Evolutionary conservation across 1,140 invertebrate species (phyloP).

Genomic region (Drosophila santomea): DNA sequence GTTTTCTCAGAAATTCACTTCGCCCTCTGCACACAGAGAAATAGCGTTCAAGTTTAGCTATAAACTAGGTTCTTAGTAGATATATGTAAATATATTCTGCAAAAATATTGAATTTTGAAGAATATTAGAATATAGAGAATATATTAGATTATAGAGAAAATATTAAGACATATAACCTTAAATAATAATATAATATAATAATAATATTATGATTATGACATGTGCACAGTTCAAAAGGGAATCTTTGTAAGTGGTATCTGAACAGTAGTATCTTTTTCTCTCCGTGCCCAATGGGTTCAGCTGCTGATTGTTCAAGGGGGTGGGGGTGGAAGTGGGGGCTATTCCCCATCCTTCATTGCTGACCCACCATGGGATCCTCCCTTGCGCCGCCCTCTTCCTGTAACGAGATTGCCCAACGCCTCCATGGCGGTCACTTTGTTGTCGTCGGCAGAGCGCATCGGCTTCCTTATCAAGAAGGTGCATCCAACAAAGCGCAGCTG

Average conservation of each 20-base stretch:
- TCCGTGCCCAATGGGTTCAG: slow-evolving; percentile 1
- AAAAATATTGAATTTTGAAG: too few relatives aligned
- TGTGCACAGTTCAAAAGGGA: too few relatives aligned
- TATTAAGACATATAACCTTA: too few relatives aligned
- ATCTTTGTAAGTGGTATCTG: too few relatives aligned
- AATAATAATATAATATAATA: too few relatives aligned
- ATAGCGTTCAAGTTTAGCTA: too few relatives aligned
- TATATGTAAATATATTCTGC: too few relatives aligned
- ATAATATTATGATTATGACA: too few relatives aligned
- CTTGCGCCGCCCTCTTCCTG: not conserved
- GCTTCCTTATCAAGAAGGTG: slow-evolving; percentile 47
- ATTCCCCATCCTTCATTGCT: slow-evolving; percentile 1
- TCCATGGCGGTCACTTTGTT: slow-evolving; percentile 59
- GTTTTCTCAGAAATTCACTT: slow-evolving; percentile 12
- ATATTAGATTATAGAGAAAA: too few relatives aligned
- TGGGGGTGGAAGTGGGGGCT: not conserved
- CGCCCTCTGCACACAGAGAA: not conserved
- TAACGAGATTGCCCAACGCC: slow-evolving; percentile 1
- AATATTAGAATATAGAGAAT: too few relatives aligned
- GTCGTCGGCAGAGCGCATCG: slow-evolving; percentile 7
- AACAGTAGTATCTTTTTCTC: not conserved
- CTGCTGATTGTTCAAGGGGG: slow-evolving; percentile 8
- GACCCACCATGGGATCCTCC: slow-evolving; percentile 10
- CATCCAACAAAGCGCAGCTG: slow-evolving; percentile 38
- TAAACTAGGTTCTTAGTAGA: too few relatives aligned